Evolutionary conservation across 2,113 vertebrate species (phyloP).

Genomic region (Motacilla tschutschensis): DNA sequence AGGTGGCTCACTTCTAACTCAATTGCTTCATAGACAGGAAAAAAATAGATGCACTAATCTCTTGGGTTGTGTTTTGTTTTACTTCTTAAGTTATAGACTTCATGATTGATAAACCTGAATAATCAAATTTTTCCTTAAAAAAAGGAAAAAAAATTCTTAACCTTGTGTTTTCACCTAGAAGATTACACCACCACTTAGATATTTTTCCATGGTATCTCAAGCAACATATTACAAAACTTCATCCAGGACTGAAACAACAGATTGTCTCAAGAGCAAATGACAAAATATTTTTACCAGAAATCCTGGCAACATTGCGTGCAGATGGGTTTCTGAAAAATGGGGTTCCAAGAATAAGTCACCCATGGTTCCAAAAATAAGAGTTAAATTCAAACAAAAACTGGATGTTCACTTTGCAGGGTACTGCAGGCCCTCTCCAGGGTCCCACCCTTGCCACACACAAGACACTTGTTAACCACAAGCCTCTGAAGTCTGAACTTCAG

Average conservation of each 20-base stretch:
- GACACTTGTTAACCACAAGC: slow-evolving; percentile 45
- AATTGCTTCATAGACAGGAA: not conserved
- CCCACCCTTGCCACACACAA: not conserved
- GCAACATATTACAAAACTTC: slow-evolving; percentile 72
- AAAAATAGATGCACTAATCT: not conserved
- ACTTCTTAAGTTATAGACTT: not conserved
- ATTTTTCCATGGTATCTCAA: slow-evolving; percentile 62
- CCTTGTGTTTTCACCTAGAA: slow-evolving; percentile 63
- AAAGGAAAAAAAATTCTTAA: not conserved
- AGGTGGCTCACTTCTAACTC: not conserved
- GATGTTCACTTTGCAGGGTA: slow-evolving; percentile 51
- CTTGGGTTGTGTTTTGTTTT: not conserved
- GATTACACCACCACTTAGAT: slow-evolving; percentile 56
- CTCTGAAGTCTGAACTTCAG: slow-evolving; percentile 30
- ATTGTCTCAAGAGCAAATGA: slow-evolving; percentile 78
- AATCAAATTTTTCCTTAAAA: not conserved
- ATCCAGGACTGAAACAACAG: slow-evolving; percentile 76
- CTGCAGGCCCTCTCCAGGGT: slow-evolving; percentile 15
- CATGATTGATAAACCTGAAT: not conserved
- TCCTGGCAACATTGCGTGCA: slow-evolving; percentile 66
- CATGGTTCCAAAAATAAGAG: slow-evolving; percentile 50
- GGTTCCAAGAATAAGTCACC: slow-evolving; percentile 76
- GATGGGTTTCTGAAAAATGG: slow-evolving; percentile 71
- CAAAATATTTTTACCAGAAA: slow-evolving; percentile 79
- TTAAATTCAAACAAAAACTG: slow-evolving; percentile 57